A percentile compares a stretch with the other conserved stretches of the same genome.
These are phyloP conservation scores for Augiades crinisus DNA, from an alignment of 2,888 invertebrate genomes.

Conservation along the genomic window DNA sequence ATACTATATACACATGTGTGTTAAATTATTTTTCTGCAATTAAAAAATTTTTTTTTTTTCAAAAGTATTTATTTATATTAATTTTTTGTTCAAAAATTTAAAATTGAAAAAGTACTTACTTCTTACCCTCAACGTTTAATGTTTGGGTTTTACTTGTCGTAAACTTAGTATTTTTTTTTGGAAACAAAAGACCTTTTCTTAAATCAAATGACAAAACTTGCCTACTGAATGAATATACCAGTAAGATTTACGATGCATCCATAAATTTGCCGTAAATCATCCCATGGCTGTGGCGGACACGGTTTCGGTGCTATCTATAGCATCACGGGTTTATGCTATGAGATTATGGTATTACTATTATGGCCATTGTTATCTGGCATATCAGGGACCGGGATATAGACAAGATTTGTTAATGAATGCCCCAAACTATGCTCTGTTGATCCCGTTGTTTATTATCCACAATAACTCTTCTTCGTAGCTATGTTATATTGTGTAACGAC, in stretches of 20 bases:
- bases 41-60: too few relatives aligned
- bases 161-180: too few relatives aligned
- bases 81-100: too few relatives aligned
- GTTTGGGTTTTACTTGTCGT: too few relatives aligned
- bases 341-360: conserved; percentile 26
- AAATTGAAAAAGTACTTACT: too few relatives aligned
- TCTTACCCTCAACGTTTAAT: too few relatives aligned
- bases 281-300: not conserved
- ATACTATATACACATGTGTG: too few relatives aligned
- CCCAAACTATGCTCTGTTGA: conserved; percentile 12
- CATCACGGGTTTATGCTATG: conserved; percentile 23
- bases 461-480: conserved; percentile 20
- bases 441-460: conserved; percentile 24
- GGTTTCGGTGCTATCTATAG: conserved; percentile 11
- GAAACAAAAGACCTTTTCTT: too few relatives aligned
- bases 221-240: not conserved
- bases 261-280: conserved; percentile 16
- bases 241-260: not conserved
- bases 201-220: not conserved
- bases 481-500: conserved; percentile 5
- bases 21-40: too few relatives aligned
- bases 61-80: too few relatives aligned
- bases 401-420: conserved; percentile 26
- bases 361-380: conserved; percentile 23
- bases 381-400: conserved; percentile 24